phyloP scores from a whole-genome alignment of 2,888 invertebrate species.

The Pilophorus perplexus region DNA sequence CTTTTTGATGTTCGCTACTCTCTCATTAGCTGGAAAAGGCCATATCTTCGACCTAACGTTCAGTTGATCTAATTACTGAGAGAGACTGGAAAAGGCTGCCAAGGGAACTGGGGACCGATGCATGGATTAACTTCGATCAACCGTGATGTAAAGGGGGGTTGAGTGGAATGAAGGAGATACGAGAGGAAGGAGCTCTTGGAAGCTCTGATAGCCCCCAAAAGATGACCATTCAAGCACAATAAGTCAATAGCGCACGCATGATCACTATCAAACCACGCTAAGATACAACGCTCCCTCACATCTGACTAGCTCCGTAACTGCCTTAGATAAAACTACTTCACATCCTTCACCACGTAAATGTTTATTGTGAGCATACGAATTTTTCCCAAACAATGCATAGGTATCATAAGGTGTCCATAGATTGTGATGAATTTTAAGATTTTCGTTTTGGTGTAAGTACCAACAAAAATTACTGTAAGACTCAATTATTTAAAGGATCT shows the following conservation, averaged over 20 bases:
- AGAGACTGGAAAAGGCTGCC: not conserved
- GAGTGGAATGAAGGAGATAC: slow-evolving; percentile 35
- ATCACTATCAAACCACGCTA: not conserved
- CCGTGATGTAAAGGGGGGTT: slow-evolving; percentile 18
- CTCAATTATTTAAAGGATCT: too few species aligned
- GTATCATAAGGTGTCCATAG: too few species aligned
- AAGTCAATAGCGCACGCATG: slow-evolving; percentile 26
- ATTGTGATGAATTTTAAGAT: too few species aligned
- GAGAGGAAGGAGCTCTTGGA: not conserved
- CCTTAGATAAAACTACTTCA: too few species aligned
- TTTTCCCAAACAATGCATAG: too few species aligned
- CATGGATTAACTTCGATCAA: slow-evolving; percentile 25
- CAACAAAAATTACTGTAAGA: too few species aligned
- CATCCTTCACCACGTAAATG: too few species aligned
- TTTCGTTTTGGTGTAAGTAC: too few species aligned
- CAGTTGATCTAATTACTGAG: slow-evolving; percentile 14
- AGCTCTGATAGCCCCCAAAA: slow-evolving; percentile 18
- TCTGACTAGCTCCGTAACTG: too few species aligned
- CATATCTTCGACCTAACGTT: slow-evolving; percentile 5
- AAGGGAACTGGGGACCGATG: not conserved
- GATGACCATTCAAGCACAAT: slow-evolving; percentile 31
- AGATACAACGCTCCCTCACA: not conserved
- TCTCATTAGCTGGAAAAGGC: slow-evolving; percentile 1
- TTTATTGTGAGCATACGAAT: too few species aligned
- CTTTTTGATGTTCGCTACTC: slow-evolving; percentile 20